Percentiles rank a stretch among this genome's conserved stretches.
These are phyloP conservation scores for Epizoanthus fatuus DNA, from an alignment of 92 coral and sea anemone species.

Conservation along the genomic window DNA sequence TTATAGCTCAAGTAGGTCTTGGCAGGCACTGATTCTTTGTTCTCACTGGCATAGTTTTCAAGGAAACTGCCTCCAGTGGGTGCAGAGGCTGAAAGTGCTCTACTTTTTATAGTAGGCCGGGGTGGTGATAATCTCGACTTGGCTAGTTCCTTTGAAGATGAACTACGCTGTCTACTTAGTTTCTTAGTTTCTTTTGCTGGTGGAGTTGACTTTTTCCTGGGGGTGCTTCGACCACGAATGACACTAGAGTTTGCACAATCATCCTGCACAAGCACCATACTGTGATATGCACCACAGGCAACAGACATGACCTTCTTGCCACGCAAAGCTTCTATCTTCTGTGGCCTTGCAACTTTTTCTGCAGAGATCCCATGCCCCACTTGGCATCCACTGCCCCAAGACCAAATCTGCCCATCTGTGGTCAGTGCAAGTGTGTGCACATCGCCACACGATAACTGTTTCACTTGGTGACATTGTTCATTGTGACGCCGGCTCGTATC, in stretches of 20 bases:
- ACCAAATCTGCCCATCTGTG: slow-evolving; percentile 86
- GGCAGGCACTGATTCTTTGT: slow-evolving; percentile 24
- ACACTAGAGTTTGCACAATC: slow-evolving; percentile 28
- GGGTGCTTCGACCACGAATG: slow-evolving; percentile 21
- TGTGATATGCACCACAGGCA: slow-evolving; percentile 93
- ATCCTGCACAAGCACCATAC: slow-evolving; percentile 84
- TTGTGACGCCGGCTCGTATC: neutral
- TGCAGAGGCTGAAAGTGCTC: slow-evolving; percentile 19
- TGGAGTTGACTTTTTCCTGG: slow-evolving; percentile 24
- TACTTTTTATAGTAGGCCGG: neutral
- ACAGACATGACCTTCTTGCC: slow-evolving; percentile 83
- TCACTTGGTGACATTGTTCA: slow-evolving; percentile 32
- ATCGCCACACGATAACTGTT: slow-evolving; percentile 90
- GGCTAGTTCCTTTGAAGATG: slow-evolving; percentile 49
- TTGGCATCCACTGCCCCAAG: slow-evolving; percentile 97
- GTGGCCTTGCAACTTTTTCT: slow-evolving; percentile 73
- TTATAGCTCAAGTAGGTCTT: slow-evolving; percentile 86
- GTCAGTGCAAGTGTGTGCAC: slow-evolving; percentile 88
- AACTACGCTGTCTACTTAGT: slow-evolving; percentile 29
- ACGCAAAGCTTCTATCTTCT: slow-evolving; percentile 70
- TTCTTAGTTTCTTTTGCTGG: slow-evolving; percentile 42
- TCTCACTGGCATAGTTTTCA: slow-evolving; percentile 21
- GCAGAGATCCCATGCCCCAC: slow-evolving; percentile 78
- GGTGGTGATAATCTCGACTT: slow-evolving; percentile 38
- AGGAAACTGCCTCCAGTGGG: slow-evolving; percentile 9